Conservation (phyloP, 2,797 vertebrate species). For the Epinephelus awoara region DNA sequence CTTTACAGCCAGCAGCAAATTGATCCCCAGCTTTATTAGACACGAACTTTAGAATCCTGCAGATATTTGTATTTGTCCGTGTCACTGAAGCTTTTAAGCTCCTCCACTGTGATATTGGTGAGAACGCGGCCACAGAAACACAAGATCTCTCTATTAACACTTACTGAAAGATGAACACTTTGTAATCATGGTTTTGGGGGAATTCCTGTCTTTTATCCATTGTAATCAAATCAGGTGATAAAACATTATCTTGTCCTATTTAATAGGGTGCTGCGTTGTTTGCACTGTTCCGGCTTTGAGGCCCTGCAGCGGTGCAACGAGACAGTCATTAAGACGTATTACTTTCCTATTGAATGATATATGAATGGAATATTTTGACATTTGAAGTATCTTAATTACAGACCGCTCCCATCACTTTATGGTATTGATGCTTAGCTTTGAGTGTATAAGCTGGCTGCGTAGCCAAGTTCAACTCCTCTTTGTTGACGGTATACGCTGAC, state of each 20-base stretch:
- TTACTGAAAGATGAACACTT: constrained; percentile 37
- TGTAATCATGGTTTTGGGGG: constrained; percentile 38
- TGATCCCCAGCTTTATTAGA: background rate
- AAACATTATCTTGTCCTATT: constrained; percentile 32
- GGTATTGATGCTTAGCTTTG: constrained; percentile 14
- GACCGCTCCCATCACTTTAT: constrained; percentile 16
- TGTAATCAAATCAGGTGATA: constrained; percentile 40
- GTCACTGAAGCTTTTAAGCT: constrained; percentile 13
- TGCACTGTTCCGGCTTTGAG: constrained; percentile 34
- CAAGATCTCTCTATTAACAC: constrained; percentile 22
- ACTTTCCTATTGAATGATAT: constrained; percentile 35
- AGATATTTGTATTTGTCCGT: background rate
- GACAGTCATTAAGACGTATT: constrained; percentile 44
- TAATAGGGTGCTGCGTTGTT: constrained; percentile 32
- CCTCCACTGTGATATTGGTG: constrained; percentile 35
- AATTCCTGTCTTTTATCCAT: constrained; percentile 47
- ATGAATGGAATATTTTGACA: constrained; percentile 38
- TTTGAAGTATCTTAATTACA: constrained; percentile 53
- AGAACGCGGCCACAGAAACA: constrained; percentile 14
- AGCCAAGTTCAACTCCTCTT: background rate
- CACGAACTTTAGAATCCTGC: background rate
- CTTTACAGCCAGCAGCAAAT: background rate
- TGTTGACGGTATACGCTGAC: constrained; percentile 7
- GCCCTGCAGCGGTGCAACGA: constrained; percentile 11
- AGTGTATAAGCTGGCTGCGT: constrained; percentile 1